Percentiles rank a stretch among this genome's conserved stretches.
Evolutionary conservation across 1,140 invertebrate genomes (phyloP).

Genomic region (Hylaeus volcanicus): DNA sequence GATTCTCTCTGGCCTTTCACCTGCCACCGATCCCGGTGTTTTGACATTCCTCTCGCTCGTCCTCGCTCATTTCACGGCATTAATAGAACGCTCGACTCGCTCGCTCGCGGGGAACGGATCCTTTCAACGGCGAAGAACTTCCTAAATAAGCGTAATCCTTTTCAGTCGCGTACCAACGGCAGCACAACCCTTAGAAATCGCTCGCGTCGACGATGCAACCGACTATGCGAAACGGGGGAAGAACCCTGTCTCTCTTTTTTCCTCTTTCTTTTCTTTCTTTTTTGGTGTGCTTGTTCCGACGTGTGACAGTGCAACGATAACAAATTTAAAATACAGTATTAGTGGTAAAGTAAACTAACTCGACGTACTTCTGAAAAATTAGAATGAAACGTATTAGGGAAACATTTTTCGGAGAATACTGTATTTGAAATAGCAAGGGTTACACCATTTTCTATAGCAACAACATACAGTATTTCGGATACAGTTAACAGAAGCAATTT

Average conservation of each 20-base stretch:
- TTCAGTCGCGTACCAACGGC: slow-evolving; percentile 13
- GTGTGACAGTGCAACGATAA: no score
- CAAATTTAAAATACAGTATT: no score
- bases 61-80: slow-evolving; percentile 44
- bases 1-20: slow-evolving; percentile 56
- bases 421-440: no score
- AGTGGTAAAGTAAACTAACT: no score
- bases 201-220: slow-evolving; percentile 21
- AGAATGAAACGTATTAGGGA: no score
- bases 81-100: slow-evolving; percentile 23
- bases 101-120: neutral
- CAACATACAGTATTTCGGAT: no score
- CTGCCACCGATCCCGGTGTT: slow-evolving; percentile 67
- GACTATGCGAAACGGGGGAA: slow-evolving; percentile 12
- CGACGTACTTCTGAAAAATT: no score
- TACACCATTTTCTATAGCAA: no score
- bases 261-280: neutral
- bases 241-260: neutral
- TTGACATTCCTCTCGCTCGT: slow-evolving; percentile 70
- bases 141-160: slow-evolving; percentile 52
- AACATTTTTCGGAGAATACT: no score
- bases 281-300: neutral
- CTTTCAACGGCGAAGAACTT: slow-evolving; percentile 42
- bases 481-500: no score
- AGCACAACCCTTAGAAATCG: slow-evolving; percentile 34